Evolutionary conservation across 2,888 invertebrate genomes (phyloP).

Genomic region (Cheilosia impressa): DNA sequence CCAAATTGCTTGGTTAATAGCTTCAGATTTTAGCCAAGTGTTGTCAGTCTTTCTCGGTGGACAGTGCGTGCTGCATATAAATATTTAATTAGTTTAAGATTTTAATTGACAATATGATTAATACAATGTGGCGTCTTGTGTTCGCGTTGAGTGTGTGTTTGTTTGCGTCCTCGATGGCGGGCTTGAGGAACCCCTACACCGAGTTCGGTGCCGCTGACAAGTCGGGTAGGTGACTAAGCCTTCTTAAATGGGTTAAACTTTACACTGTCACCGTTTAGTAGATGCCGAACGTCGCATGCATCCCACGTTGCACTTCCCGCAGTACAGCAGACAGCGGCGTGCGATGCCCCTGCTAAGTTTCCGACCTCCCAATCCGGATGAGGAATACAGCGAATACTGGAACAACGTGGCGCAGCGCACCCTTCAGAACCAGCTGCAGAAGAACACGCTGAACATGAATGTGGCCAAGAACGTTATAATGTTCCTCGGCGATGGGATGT

Average conservation of each 20-base stretch:
- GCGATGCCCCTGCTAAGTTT: conserved; percentile 81
- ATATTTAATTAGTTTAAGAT: not conserved
- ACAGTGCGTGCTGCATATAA: conserved; percentile 2
- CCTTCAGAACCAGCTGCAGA: conserved; percentile 82
- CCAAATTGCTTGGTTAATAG: conserved; percentile 15
- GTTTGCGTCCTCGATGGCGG: conserved; percentile 34
- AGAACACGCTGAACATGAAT: conserved; percentile 80
- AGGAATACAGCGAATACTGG: conserved; percentile 84
- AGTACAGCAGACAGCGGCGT: conserved; percentile 74
- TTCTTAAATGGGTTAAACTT: conserved; percentile 20
- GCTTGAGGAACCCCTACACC: conserved; percentile 39
- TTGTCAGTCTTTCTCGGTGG: conserved; percentile 8
- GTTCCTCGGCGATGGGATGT: conserved; percentile 94
- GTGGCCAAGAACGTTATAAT: conserved; percentile 87
- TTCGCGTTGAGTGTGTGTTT: conserved; percentile 43
- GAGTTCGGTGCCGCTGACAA: conserved; percentile 17
- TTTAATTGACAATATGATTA: conserved; percentile 55
- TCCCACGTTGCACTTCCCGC: conserved; percentile 77
- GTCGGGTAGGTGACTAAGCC: conserved; percentile 51
- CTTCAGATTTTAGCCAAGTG: conserved; percentile 24
- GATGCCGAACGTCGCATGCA: conserved; percentile 80
- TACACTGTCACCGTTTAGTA: conserved; percentile 12
- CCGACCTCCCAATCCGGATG: conserved; percentile 78
- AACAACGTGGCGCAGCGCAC: conserved; percentile 83
- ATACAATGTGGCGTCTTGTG: conserved; percentile 45